phyloP scores from a whole-genome alignment of 2,797 vertebrate species.

The Ptychadena robeensis region DNA sequence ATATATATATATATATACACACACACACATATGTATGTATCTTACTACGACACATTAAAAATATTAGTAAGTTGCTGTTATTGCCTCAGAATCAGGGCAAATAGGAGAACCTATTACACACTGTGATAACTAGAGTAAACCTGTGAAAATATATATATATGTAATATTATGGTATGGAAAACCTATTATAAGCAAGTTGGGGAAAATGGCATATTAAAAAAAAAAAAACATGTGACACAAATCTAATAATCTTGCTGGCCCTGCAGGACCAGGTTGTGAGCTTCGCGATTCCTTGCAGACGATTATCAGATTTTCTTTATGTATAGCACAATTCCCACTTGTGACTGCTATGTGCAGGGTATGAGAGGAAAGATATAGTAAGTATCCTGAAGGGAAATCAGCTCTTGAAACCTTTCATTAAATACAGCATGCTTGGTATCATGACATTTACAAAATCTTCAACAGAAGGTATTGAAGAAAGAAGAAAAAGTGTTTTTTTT shows the following conservation, averaged over 20 bases:
- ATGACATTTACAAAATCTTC: conserved; percentile 76
- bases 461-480: conserved; percentile 65
- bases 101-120: not conserved
- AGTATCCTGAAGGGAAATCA: conserved; percentile 81
- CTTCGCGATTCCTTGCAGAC: conserved; percentile 73
- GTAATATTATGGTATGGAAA: conserved; percentile 76
- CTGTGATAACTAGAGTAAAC: not conserved
- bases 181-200: conserved; percentile 76
- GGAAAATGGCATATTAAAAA: conserved; percentile 81
- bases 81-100: not conserved
- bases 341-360: conserved; percentile 76
- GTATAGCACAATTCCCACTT: conserved; percentile 76
- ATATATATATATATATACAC: too few species aligned
- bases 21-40: too few species aligned
- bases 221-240: conserved; percentile 76
- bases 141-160: not conserved
- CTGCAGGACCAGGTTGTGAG: conserved; percentile 76
- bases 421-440: conserved; percentile 78
- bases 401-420: conserved; percentile 80
- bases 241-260: conserved; percentile 81
- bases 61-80: not conserved
- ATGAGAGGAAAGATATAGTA: conserved; percentile 78
- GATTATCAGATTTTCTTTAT: conserved; percentile 84
- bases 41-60: too few species aligned
- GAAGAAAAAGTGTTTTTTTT: conserved; percentile 34